Base-by-base conservation (phyloP, 2,113 vertebrate genomes). In the Muscicapa adusta region DNA sequence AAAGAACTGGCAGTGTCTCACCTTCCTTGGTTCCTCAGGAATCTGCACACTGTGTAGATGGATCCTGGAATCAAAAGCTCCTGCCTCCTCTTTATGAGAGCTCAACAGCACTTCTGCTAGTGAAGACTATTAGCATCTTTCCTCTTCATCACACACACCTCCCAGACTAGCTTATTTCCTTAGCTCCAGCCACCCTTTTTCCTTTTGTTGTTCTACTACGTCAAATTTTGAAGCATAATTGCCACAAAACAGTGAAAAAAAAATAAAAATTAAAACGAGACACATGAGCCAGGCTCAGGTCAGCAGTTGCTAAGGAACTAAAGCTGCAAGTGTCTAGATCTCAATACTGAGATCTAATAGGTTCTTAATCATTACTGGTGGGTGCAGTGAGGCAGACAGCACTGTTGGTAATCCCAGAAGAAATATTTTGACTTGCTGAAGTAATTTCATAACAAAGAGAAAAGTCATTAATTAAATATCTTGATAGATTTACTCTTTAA, bases 11-110 rank as follows among this genome's bases (percentile, higher is more conserved):
- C 8, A 7, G 2, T 12, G 14, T 3, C 12, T 45, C 45, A 14
- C 47, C 15, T 53, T 54, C 56, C 36, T 56, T 31, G 42, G 45
- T 45, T 72, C 63, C 38, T 40, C 60, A 28, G 57, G 57, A 89
- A 26, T 38, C 31, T 62, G 20, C 36, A 48, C 0, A 0, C 12
- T 0, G 0, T 1, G 1, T 6, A 51, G 14, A 60, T 40, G 33
- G 58, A 56, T 26, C 26, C 6, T 3, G 3, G 8, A 38, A 28
- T 29, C 29, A 8, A 18, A 23, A 24, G 62, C 36, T 53, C 40
- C 47, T 14, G 4, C 12, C 33, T 51, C 13, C 26, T 60, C 58
- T 68, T 7, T n/a, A 36, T 1, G 23, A 70, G 45, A 73, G 8
- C 14, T 9, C 45, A 63, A 14, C 33, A 22, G 38, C 1, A 0